Base-by-base conservation (phyloP, 1,140 invertebrate genomes). In the Camponotus pennsylvanicus region DNA sequence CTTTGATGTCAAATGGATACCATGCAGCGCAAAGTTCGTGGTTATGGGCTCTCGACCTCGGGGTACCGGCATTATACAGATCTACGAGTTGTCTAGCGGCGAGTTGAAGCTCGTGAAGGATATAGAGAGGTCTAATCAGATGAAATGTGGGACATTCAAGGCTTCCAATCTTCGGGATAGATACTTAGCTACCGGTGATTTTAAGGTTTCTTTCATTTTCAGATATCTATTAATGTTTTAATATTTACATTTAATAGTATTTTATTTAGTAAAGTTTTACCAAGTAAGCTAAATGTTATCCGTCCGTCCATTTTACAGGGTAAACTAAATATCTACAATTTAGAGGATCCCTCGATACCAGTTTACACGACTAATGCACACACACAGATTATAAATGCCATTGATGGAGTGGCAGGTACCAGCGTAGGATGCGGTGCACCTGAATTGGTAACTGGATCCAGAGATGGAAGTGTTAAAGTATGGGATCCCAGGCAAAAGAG, bases 1-100 rank as follows among this genome's bases (percentile, higher is more conserved):
- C 21, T 99, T 98, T 94, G 98, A 99, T 92, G 96, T 97, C n/a
- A 98, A 98, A 95, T 99, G 98, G 99, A 97, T 99, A 91, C 98
- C 98, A 1, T 97, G 97, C 90, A 98, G 98, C 11, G 97, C 98
- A 0, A 99, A 99, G 95, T 98, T 99, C 94, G 97, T 99, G 78
- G 96, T 97, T 40, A 95, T 99, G 55, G 99, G 98, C n/a, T 97
- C 97, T 64, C 96, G 97, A 93, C 97, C 98, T 1, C 97, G 97
- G 92, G 98, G 98, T 70, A 97, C 97, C 52, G 99, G 99, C 0
- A 96, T 98, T 21, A 94, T 99, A 87, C 97, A 99, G 95, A 97
- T 99, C n/a, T 99, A 97, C 93, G 97, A 98, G 95, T 95, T 99
- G 34, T 96, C 96, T 21, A 96, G 96, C 49, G 97, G 97, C 18